phyloP scores from a whole-genome alignment of 1,140 invertebrate species.

The Bombus consobrinus region DNA sequence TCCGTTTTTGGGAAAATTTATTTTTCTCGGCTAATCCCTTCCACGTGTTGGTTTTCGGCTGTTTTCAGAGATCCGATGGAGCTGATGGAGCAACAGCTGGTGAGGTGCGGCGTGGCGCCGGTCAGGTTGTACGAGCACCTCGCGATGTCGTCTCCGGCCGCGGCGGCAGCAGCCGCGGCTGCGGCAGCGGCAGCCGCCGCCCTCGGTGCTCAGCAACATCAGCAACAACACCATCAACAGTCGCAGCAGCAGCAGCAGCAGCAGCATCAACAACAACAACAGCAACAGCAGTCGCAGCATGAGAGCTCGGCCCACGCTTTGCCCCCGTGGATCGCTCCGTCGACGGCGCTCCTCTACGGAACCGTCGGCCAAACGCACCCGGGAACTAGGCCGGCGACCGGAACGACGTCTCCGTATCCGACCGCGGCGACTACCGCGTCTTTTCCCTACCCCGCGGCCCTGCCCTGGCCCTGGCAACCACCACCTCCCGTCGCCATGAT shows the following conservation, averaged over 20 bases:
- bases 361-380: slow-evolving; percentile 70
- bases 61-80: slow-evolving; percentile 81
- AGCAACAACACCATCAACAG: slow-evolving; percentile 70
- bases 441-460: slow-evolving; percentile 76
- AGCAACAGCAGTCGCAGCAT: slow-evolving; percentile 44
- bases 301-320: slow-evolving; percentile 45
- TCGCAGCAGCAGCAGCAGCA: slow-evolving; percentile 60
- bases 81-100: slow-evolving; percentile 81
- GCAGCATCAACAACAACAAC: slow-evolving; percentile 65
- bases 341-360: slow-evolving; percentile 72
- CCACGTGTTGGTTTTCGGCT: background rate
- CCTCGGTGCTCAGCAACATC: slow-evolving; percentile 68
- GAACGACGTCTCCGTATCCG: slow-evolving; percentile 74
- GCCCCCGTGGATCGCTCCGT: slow-evolving; percentile 70
- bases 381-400: slow-evolving; percentile 41
- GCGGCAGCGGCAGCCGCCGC: slow-evolving; percentile 62
- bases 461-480: slow-evolving; percentile 80
- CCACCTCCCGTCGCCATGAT: slow-evolving; percentile 71
- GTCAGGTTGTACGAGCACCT: slow-evolving; percentile 81
- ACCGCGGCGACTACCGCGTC: slow-evolving; percentile 56
- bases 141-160: slow-evolving; percentile 74
- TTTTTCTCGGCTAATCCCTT: background rate
- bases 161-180: slow-evolving; percentile 65
- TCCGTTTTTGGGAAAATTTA: no score
- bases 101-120: slow-evolving; percentile 80